Evolutionary conservation across 2,888 invertebrate species (phyloP).

Genomic region (Vannuccia rotundouncinata): DNA sequence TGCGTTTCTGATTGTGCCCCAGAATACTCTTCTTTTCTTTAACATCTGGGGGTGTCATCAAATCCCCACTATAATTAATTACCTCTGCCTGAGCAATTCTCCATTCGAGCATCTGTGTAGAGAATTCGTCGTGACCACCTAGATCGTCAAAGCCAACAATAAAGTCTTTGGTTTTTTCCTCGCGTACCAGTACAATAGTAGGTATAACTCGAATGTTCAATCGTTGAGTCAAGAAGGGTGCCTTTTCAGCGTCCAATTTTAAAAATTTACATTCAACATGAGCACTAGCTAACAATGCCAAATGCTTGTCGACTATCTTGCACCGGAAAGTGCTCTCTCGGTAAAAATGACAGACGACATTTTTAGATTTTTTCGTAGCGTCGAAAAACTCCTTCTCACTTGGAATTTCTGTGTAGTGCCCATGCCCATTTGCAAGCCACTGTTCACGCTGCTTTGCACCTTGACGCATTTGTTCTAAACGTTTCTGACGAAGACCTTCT

Average conservation of each 20-base stretch:
- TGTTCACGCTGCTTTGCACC: conserved; percentile 71
- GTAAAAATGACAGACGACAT: conserved; percentile 86
- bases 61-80: conserved; percentile 54
- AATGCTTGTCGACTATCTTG: conserved; percentile 84
- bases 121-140: conserved; percentile 85
- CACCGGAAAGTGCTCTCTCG: conserved; percentile 74
- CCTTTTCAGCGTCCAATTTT: conserved; percentile 79
- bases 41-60: conserved; percentile 49
- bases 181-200: conserved; percentile 75
- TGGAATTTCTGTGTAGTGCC: conserved; percentile 64
- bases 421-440: conserved; percentile 65
- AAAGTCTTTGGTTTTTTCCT: conserved; percentile 78
- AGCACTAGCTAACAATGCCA: conserved; percentile 74
- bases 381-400: conserved; percentile 91
- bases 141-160: conserved; percentile 87
- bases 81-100: conserved; percentile 65
- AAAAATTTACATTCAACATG: conserved; percentile 77
- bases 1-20: too few species aligned
- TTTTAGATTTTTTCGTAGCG: conserved; percentile 76
- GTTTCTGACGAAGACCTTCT: conserved; percentile 73
- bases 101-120: conserved; percentile 84
- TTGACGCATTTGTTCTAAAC: conserved; percentile 77
- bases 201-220: conserved; percentile 83
- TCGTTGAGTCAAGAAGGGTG: conserved; percentile 78
- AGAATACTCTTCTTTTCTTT: too few species aligned